These are phyloP conservation scores for Simalia tracyae DNA, from an alignment of 2,797 vertebrate genomes.

Conservation along the genomic window DNA sequence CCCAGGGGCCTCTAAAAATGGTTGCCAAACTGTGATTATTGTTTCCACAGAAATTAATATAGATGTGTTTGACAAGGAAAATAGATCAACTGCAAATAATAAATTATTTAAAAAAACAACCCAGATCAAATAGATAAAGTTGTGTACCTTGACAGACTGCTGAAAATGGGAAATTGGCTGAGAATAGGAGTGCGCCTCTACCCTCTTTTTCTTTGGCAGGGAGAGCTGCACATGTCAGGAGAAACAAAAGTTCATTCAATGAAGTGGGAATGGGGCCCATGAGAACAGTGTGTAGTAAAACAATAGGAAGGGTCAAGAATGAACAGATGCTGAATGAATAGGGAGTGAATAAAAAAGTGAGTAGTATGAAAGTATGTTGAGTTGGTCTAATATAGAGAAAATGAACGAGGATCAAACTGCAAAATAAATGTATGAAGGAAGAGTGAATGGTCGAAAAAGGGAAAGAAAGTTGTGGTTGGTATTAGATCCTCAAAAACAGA, in stretches of 20 bases:
- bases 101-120: background rate
- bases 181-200: background rate
- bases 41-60: background rate
- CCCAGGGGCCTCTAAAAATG: background rate
- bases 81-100: background rate
- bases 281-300: background rate
- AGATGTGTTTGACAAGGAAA: background rate
- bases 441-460: background rate
- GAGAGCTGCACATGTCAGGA: background rate
- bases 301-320: background rate
- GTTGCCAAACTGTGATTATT: background rate
- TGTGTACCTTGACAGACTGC: too few species aligned
- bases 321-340: background rate
- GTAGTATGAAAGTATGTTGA: too few species aligned
- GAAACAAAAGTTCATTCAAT: background rate
- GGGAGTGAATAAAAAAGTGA: background rate
- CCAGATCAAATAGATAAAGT: background rate
- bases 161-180: background rate
- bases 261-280: background rate
- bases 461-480: background rate
- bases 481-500: background rate
- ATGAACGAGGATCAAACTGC: background rate
- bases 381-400: background rate
- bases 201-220: background rate
- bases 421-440: background rate